A percentile compares a stretch with the other conserved stretches of the same genome.
phyloP scores from a whole-genome alignment of 2,113 vertebrate genomes.

The Pedionomus torquatus region DNA sequence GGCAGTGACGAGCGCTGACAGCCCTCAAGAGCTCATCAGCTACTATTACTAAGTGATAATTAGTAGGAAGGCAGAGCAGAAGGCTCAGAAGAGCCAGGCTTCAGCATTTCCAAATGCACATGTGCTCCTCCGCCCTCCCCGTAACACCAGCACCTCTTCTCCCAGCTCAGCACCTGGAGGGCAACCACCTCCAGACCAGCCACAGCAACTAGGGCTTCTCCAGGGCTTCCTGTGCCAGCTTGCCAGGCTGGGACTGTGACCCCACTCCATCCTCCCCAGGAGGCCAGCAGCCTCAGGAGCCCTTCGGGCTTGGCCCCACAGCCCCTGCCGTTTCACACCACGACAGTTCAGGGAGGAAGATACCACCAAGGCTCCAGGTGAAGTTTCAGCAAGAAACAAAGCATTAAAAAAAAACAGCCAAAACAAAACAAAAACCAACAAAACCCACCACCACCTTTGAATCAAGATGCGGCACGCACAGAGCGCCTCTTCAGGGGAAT shows the following conservation, averaged over 20 bases:
- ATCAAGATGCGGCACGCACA: neutral
- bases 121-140: neutral
- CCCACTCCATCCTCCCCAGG: neutral
- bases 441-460: neutral
- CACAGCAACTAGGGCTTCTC: neutral
- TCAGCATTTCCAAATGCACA: neutral
- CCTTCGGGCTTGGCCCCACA: neutral
- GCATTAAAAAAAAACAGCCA: neutral
- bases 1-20: neutral
- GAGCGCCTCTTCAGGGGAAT: neutral
- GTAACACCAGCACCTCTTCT: neutral
- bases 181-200: neutral
- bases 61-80: neutral
- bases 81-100: neutral
- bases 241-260: fast-evolving
- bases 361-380: neutral
- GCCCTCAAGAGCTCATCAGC: neutral
- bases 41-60: neutral
- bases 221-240: neutral
- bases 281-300: neutral
- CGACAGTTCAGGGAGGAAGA: neutral
- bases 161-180: neutral
- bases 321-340: neutral
- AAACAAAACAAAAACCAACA: neutral
- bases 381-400: neutral